Evolutionary conservation across 2,797 vertebrate species (phyloP).

Genomic region (Sebastes nivosus): DNA sequence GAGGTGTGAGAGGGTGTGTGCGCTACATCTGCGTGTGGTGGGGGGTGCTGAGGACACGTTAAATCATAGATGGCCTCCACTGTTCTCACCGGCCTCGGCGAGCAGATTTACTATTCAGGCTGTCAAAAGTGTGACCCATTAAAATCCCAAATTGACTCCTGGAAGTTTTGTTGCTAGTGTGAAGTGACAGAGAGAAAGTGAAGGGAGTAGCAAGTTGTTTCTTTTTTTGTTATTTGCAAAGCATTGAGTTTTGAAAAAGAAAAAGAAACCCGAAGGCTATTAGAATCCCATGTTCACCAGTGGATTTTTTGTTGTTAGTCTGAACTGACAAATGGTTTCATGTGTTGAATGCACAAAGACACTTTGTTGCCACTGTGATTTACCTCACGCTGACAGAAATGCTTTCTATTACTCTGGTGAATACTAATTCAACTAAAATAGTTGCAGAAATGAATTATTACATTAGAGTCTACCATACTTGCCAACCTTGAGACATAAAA

Average conservation of each 20-base stretch:
- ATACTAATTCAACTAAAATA: background rate
- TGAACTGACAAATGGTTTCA: slow-evolving; percentile 48
- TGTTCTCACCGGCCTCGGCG: slow-evolving; percentile 40
- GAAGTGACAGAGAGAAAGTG: slow-evolving; percentile 50
- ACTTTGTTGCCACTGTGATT: slow-evolving; percentile 13
- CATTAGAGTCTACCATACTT: background rate
- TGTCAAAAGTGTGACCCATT: slow-evolving; percentile 60
- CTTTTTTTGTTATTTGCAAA: slow-evolving; percentile 9
- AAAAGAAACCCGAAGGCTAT: background rate
- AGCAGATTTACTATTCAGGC: slow-evolving; percentile 57
- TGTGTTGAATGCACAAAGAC: slow-evolving; percentile 1
- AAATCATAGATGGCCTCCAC: slow-evolving; percentile 66
- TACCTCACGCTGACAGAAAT: slow-evolving; percentile 13
- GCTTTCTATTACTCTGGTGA: slow-evolving; percentile 4
- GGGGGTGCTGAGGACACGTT: slow-evolving; percentile 40
- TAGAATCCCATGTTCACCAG: background rate
- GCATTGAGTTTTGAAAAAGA: background rate
- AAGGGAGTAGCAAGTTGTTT: slow-evolving; percentile 2
- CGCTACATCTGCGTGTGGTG: slow-evolving; percentile 32
- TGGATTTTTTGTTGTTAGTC: slow-evolving; percentile 8
- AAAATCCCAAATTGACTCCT: slow-evolving; percentile 49
- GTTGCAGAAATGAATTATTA: slow-evolving; percentile 13
- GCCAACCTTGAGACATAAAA: too few relatives aligned
- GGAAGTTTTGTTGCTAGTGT: slow-evolving; percentile 41
- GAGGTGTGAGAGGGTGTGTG: slow-evolving; percentile 19